A percentile compares a stretch with the other conserved stretches of the same genome.
Evolutionary conservation across 37 sponge, comb jelly and placozoan species (phyloP).

Genomic region (Agelas oroides): DNA sequence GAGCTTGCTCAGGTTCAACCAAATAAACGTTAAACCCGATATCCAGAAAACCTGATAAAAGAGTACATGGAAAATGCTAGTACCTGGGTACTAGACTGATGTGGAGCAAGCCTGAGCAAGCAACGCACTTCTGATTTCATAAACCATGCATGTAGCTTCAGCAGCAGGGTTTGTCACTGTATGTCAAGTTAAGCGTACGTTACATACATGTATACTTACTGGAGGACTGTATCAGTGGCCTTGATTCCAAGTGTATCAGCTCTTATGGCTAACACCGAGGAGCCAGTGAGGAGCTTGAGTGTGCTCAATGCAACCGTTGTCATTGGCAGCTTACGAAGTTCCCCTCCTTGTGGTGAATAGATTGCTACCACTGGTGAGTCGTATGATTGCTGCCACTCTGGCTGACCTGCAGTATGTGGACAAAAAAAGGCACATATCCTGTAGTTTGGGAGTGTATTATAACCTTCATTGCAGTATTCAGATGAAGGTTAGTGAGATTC

Average conservation of each 20-base stretch:
- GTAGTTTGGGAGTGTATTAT: not conserved
- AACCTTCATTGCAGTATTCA: no score
- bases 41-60: no score
- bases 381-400: slow-evolving; percentile 61
- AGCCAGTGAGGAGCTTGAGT: slow-evolving; percentile 59
- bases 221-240: slow-evolving; percentile 56
- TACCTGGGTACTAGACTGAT: no score
- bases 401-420: slow-evolving; percentile 41
- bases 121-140: no score
- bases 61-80: no score
- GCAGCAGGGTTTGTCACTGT: no score
- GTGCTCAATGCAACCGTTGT: slow-evolving; percentile 58
- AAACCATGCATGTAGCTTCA: no score
- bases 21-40: no score
- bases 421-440: not conserved
- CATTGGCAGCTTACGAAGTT: slow-evolving; percentile 60
- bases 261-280: slow-evolving; percentile 60
- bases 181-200: no score
- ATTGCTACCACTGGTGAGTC: slow-evolving; percentile 77
- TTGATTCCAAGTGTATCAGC: slow-evolving; percentile 43
- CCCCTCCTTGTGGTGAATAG: slow-evolving; percentile 56
- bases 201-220: slow-evolving; percentile 50
- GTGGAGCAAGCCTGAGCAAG: no score
- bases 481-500: no score
- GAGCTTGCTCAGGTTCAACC: no score